Evolutionary conservation across 1,140 invertebrate species (phyloP).

Genomic region (Cydia fagiglandana): DNA sequence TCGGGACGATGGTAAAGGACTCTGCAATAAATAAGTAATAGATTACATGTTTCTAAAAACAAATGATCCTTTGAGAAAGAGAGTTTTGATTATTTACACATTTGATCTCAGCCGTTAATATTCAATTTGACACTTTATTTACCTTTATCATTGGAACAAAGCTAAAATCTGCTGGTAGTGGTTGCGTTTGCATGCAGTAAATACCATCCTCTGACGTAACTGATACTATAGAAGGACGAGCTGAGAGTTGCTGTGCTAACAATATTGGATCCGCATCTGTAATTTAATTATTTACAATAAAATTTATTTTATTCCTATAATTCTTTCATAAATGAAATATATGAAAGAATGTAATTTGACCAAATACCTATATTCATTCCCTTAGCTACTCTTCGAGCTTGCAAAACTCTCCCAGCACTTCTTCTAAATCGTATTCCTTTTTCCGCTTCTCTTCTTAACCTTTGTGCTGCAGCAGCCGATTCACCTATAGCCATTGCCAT

Average conservation of each 20-base stretch:
- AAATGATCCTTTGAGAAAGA: background rate
- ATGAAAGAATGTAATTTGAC: too few relatives aligned
- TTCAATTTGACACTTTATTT: slow-evolving; percentile 18
- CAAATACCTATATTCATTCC: slow-evolving; percentile 71
- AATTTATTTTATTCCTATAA: too few relatives aligned
- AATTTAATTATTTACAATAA: slow-evolving; percentile 10
- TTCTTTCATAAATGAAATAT: too few relatives aligned
- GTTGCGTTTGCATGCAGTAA: slow-evolving; percentile 63
- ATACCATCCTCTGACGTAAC: slow-evolving; percentile 71
- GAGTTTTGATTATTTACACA: too few relatives aligned
- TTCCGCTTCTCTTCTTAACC: slow-evolving; percentile 68
- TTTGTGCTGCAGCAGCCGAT: slow-evolving; percentile 67
- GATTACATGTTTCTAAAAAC: slow-evolving; percentile 31
- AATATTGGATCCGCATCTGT: slow-evolving; percentile 69
- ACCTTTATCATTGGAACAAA: slow-evolving; percentile 69
- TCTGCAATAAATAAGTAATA: slow-evolving; percentile 46
- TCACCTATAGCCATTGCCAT: slow-evolving; percentile 69
- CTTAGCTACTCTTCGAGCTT: slow-evolving; percentile 69
- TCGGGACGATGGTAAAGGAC: slow-evolving; percentile 58
- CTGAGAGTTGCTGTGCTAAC: slow-evolving; percentile 69
- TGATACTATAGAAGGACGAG: slow-evolving; percentile 71
- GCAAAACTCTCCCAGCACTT: slow-evolving; percentile 69
- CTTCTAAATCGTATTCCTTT: slow-evolving; percentile 70
- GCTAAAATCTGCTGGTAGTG: slow-evolving; percentile 66
- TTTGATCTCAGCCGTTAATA: too few relatives aligned